phyloP scores from a whole-genome alignment of 1,140 invertebrate genomes.

The Saccostrea echinata region DNA sequence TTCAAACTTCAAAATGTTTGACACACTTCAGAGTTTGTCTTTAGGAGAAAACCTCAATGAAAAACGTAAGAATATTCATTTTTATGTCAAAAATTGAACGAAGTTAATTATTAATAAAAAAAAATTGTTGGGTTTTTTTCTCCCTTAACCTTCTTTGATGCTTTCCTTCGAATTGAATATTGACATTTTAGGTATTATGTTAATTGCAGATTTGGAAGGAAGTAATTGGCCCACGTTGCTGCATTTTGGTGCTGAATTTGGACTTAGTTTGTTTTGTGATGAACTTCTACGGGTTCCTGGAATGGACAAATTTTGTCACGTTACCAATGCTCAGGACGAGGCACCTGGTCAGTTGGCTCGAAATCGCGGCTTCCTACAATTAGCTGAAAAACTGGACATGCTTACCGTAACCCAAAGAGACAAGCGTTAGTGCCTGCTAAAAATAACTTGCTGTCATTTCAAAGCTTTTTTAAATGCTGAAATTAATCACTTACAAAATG shows the following conservation, averaged over 20 bases:
- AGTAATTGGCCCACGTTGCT: slow-evolving; percentile 17
- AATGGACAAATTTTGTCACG: slow-evolving; percentile 22
- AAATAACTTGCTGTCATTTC: not conserved
- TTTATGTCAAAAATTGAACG: not conserved
- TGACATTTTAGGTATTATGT: not conserved
- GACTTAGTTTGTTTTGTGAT: slow-evolving; percentile 16
- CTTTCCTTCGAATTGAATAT: not conserved
- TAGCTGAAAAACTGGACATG: slow-evolving; percentile 28
- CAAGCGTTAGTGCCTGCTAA: slow-evolving; percentile 19
- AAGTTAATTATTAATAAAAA: not conserved
- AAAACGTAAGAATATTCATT: not conserved
- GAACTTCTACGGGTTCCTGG: slow-evolving; percentile 8
- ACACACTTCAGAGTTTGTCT: not conserved
- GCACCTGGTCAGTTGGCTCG: slow-evolving; percentile 36
- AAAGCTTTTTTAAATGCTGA: not conserved
- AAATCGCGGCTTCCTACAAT: slow-evolving; percentile 22
- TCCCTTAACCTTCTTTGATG: not conserved
- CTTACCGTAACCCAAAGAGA: slow-evolving; percentile 18
- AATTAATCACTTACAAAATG: not conserved
- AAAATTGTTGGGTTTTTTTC: not conserved
- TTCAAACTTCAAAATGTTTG: not conserved
- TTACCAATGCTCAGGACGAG: not conserved
- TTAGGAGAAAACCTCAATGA: not conserved
- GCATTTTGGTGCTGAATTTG: slow-evolving; percentile 27
- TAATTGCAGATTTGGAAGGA: not conserved